These are phyloP conservation scores for Sebastes glaucus DNA, from an alignment of 2,797 vertebrate genomes.

Conservation along the genomic window DNA sequence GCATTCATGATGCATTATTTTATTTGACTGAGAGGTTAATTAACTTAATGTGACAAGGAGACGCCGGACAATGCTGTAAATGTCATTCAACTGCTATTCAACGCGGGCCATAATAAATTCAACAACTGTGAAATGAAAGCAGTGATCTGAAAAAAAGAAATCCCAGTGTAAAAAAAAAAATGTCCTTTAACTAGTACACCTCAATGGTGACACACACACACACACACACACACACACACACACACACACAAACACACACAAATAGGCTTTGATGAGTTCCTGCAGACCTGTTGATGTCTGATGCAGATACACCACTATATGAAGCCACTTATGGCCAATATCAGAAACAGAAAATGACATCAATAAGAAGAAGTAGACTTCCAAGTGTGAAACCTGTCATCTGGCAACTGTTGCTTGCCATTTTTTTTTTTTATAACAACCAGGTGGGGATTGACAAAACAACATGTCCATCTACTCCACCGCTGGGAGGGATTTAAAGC, in stretches of 20 bases:
- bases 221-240: no score
- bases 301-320: slow-evolving; percentile 18
- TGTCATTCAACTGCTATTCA: slow-evolving; percentile 61
- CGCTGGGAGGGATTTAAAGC: slow-evolving; percentile 49
- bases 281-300: slow-evolving; percentile 70
- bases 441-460: slow-evolving; percentile 4
- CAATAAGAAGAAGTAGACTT: slow-evolving; percentile 12
- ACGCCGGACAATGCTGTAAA: slow-evolving; percentile 62
- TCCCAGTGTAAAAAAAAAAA: neutral
- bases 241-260: slow-evolving; percentile 1
- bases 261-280: slow-evolving; percentile 7
- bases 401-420: slow-evolving; percentile 58
- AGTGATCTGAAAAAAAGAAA: slow-evolving; percentile 23
- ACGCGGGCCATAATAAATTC: slow-evolving; percentile 50
- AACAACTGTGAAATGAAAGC: slow-evolving; percentile 63
- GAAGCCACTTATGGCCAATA: neutral
- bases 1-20: slow-evolving; percentile 56
- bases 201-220: neutral
- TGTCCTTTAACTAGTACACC: slow-evolving; percentile 1
- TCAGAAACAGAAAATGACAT: neutral
- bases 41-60: slow-evolving; percentile 68
- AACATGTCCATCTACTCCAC: slow-evolving; percentile 17
- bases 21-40: slow-evolving; percentile 67
- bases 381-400: slow-evolving; percentile 30
- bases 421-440: slow-evolving; percentile 13